Conservation (phyloP, 2,888 invertebrate species). For the Heliconius ethilla region DNA sequence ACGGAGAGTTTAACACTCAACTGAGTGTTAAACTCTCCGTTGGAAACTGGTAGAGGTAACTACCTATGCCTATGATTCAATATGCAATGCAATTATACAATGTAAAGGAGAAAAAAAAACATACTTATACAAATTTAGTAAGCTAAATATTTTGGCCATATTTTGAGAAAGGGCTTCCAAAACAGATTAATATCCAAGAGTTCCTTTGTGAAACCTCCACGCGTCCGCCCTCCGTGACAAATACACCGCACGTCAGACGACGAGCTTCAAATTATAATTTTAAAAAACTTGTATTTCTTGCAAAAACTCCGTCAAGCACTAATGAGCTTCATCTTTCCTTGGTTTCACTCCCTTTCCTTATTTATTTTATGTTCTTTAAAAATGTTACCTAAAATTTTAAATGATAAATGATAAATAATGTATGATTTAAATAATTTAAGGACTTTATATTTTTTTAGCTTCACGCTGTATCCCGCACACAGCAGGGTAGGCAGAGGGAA, state of each 20-base stretch:
- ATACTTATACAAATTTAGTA: not conserved
- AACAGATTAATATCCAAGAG: conserved; percentile 24
- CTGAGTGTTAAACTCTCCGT: no score
- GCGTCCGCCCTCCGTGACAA: conserved; percentile 21
- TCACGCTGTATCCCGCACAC: no score
- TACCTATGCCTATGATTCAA: not conserved
- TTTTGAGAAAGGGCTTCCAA: conserved; percentile 24
- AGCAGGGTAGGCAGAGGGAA: no score
- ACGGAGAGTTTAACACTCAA: not conserved
- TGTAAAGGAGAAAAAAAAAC: not conserved
- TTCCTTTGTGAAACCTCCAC: conserved; percentile 20
- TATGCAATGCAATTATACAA: not conserved
- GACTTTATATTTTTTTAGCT: not conserved
- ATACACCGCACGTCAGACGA: conserved; percentile 22
- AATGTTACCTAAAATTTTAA: conserved; percentile 8
- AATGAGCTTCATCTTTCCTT: conserved; percentile 37
- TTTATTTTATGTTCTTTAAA: conserved; percentile 23
- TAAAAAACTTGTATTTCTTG: conserved; percentile 25
- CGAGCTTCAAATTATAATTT: conserved; percentile 27
- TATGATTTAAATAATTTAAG: not conserved
- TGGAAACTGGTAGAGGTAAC: no score
- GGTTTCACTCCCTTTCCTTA: conserved; percentile 20
- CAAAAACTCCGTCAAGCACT: conserved; percentile 25
- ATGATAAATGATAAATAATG: not conserved
- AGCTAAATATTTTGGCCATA: not conserved